phyloP scores from a whole-genome alignment of 1,140 invertebrate genomes.

The Solenopsis invicta region DNA sequence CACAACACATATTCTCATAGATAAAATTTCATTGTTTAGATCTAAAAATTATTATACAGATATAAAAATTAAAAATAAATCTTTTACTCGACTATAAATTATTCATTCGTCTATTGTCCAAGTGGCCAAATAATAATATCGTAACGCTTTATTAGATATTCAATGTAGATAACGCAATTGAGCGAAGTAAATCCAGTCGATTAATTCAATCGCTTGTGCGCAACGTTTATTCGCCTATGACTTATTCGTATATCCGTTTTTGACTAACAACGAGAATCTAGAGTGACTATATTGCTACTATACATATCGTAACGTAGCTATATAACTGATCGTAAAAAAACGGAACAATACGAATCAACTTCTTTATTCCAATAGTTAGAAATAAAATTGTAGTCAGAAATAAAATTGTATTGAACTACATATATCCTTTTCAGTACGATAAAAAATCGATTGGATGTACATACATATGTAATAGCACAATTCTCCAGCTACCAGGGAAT shows the following conservation, averaged over 20 bases:
- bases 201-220: conserved; percentile 21
- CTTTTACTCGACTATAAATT: neutral
- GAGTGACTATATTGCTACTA: neutral
- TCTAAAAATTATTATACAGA: neutral
- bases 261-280: conserved; percentile 10
- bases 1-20: no score
- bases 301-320: neutral
- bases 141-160: conserved; percentile 19
- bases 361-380: neutral
- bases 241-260: conserved; percentile 16
- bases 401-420: conserved; percentile 14
- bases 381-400: neutral
- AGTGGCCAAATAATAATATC: conserved; percentile 3
- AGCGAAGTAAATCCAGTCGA: conserved; percentile 11
- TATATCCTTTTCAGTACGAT: neutral
- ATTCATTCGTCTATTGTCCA: neutral
- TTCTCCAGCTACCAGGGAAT: neutral
- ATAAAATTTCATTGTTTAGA: neutral
- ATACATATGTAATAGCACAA: conserved; percentile 19
- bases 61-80: conserved; percentile 23
- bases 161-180: conserved; percentile 13
- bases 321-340: conserved; percentile 31
- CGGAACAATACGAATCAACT: conserved; percentile 10
- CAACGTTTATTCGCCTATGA: conserved; percentile 10
- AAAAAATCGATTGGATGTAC: neutral